A percentile compares a stretch with the other conserved stretches of the same genome.
Evolutionary conservation across 2,888 invertebrate genomes (phyloP).

Genomic region (Habrosyne pyritoides): DNA sequence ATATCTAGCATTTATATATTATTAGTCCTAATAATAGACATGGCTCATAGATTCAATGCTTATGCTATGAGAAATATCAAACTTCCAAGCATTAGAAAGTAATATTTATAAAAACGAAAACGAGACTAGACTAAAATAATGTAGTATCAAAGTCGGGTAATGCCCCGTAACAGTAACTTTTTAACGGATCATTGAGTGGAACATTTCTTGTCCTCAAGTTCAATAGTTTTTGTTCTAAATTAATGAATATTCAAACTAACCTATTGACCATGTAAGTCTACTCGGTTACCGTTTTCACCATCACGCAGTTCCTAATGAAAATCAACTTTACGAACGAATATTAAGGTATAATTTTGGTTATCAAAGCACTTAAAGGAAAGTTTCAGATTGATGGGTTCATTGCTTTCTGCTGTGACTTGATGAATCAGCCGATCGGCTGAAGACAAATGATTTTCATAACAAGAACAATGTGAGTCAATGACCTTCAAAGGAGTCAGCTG

Average conservation of each 20-base stretch:
- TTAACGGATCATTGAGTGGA: background rate
- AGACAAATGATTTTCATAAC: conserved; percentile 9
- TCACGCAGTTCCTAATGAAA: background rate
- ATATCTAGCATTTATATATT: background rate
- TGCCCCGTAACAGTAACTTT: background rate
- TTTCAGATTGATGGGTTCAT: conserved; percentile 1
- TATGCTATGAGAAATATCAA: background rate
- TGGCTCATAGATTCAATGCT: no score
- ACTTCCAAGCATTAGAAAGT: background rate
- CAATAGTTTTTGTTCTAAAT: conserved; percentile 1
- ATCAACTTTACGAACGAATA: background rate
- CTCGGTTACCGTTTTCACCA: conserved; percentile 1
- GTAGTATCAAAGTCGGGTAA: background rate
- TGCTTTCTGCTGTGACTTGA: background rate
- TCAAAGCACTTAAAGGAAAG: background rate
- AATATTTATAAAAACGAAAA: background rate
- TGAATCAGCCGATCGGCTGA: conserved; percentile 14
- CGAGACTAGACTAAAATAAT: background rate
- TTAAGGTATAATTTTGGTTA: background rate
- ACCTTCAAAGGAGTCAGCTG: background rate
- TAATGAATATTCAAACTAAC: conserved; percentile 1
- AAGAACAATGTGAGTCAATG: background rate
- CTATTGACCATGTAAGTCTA: background rate
- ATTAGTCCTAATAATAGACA: no score
- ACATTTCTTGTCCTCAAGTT: background rate